phyloP scores from a whole-genome alignment of 2,113 vertebrate genomes.

The Gulo gulo region DNA sequence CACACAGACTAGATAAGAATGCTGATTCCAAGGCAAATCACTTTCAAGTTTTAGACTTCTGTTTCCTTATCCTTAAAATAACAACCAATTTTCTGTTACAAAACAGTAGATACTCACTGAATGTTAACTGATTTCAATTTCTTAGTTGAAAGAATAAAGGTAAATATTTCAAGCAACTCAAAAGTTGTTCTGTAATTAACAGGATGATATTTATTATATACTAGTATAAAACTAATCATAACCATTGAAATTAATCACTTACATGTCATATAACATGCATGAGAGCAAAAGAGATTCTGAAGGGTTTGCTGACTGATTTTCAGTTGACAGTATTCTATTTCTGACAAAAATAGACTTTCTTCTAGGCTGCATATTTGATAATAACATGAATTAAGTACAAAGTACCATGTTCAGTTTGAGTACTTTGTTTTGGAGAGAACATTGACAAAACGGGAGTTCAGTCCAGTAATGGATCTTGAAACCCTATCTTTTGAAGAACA shows the following conservation, averaged over 20 bases:
- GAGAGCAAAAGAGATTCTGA: background rate
- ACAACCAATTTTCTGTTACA: background rate
- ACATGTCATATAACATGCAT: background rate
- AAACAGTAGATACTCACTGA: background rate
- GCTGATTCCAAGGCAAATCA: background rate
- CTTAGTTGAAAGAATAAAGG: background rate
- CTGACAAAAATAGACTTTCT: background rate
- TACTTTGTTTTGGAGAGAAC: background rate
- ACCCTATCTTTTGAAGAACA: background rate
- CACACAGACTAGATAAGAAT: background rate
- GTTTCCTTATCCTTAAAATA: constrained; percentile 8
- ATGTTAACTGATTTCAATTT: background rate
- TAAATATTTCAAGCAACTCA: background rate
- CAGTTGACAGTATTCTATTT: background rate
- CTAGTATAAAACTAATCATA: background rate
- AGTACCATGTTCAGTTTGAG: background rate
- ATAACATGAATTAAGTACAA: background rate
- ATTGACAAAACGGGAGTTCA: background rate
- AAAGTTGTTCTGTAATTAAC: background rate
- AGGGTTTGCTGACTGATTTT: background rate
- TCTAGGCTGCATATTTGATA: background rate
- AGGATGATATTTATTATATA: background rate
- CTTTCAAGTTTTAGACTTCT: background rate
- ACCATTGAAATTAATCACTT: background rate
- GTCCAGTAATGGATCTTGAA: background rate